Evolutionary conservation across 2,113 vertebrate species (phyloP).

Genomic region (Cairina moschata): DNA sequence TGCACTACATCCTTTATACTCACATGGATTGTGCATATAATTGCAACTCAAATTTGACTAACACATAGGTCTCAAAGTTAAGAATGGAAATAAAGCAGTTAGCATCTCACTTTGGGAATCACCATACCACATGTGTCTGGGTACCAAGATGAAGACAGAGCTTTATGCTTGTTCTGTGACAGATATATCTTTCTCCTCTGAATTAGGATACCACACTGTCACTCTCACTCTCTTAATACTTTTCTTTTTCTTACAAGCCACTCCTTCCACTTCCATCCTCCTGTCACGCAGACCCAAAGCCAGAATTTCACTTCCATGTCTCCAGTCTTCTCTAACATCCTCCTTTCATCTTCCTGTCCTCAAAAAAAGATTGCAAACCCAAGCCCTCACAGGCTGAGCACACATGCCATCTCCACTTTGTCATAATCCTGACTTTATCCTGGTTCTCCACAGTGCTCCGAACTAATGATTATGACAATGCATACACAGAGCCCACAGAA

Average conservation of each 20-base stretch:
- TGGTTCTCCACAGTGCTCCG: background rate
- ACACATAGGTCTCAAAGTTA: background rate
- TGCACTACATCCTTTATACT: background rate
- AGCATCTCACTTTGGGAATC: background rate
- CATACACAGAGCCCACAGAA: background rate
- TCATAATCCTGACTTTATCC: background rate
- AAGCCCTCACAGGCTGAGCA: rapidly evolving
- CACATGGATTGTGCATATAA: background rate
- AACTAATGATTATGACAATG: background rate
- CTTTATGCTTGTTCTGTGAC: background rate
- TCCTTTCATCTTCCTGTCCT: background rate
- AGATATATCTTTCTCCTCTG: rapidly evolving
- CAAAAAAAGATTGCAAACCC: background rate
- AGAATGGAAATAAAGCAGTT: background rate
- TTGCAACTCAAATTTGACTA: background rate
- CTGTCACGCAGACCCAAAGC: rapidly evolving
- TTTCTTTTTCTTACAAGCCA: background rate
- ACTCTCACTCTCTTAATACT: background rate
- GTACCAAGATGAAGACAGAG: background rate
- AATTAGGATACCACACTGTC: background rate
- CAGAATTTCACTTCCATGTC: background rate
- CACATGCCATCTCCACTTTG: rapidly evolving
- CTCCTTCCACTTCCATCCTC: background rate
- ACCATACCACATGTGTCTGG: rapidly evolving
- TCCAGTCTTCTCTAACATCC: background rate